These are phyloP conservation scores for Caerostris darwini DNA, from an alignment of 1,140 invertebrate genomes.

Conservation along the genomic window DNA sequence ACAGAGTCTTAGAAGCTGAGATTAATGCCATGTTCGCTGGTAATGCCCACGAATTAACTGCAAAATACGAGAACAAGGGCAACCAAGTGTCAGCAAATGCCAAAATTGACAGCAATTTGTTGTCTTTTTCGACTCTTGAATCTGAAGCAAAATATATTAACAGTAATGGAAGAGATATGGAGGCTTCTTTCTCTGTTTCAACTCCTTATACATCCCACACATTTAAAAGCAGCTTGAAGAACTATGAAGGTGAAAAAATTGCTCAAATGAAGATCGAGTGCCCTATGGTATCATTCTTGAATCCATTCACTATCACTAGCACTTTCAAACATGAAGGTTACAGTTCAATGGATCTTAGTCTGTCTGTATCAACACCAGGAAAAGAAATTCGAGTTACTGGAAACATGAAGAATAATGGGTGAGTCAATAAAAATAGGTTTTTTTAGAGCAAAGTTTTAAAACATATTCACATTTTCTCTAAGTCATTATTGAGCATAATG, in stretches of 20 bases:
- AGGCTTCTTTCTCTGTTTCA: slow-evolving; percentile 58
- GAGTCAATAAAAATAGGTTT: slow-evolving; percentile 22
- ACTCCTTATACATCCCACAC: slow-evolving; percentile 48
- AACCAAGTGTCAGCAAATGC: slow-evolving; percentile 14
- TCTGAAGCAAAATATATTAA: slow-evolving; percentile 71
- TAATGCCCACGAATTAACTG: not conserved
- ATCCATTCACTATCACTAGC: slow-evolving; percentile 60
- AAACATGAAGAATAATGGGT: slow-evolving; percentile 72
- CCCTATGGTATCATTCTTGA: slow-evolving; percentile 30
- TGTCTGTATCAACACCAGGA: slow-evolving; percentile 20
- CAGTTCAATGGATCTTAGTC: slow-evolving; percentile 31
- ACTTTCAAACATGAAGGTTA: slow-evolving; percentile 56
- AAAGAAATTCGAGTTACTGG: slow-evolving; percentile 73
- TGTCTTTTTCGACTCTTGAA: slow-evolving; percentile 47
- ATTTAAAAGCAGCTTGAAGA: slow-evolving; percentile 53
- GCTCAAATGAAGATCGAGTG: slow-evolving; percentile 54
- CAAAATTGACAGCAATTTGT: slow-evolving; percentile 52
- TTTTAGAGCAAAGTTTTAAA: too few species aligned
- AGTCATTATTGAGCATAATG: too few species aligned
- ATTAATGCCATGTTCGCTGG: slow-evolving; percentile 20
- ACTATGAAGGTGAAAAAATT: slow-evolving; percentile 69
- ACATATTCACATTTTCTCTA: too few species aligned
- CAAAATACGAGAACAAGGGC: slow-evolving; percentile 64
- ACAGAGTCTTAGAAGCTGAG: slow-evolving; percentile 26
- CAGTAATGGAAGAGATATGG: slow-evolving; percentile 77